Evolutionary conservation across 2,888 invertebrate species (phyloP).

Genomic region (Melolontha melolontha): DNA sequence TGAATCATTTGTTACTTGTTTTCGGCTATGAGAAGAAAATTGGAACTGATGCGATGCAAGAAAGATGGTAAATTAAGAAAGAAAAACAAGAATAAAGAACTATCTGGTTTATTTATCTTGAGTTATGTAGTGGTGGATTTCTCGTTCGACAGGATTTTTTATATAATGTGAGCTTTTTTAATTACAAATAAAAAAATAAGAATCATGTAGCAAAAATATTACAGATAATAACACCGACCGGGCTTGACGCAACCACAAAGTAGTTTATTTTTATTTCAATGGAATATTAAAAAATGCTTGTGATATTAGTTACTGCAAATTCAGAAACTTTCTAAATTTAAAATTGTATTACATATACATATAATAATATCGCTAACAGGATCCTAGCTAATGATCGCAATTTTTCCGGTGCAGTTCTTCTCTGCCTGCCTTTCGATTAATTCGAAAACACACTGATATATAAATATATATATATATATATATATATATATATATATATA

Average conservation of each 20-base stretch:
- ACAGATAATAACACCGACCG: neutral
- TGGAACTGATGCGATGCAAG: slow-evolving; percentile 13
- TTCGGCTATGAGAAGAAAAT: slow-evolving; percentile 17
- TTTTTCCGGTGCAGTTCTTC: too few relatives aligned
- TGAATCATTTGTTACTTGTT: slow-evolving; percentile 41
- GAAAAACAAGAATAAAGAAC: slow-evolving; percentile 12
- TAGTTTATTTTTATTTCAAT: too few relatives aligned
- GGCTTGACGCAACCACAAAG: neutral
- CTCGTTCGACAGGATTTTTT: neutral
- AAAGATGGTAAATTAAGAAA: neutral
- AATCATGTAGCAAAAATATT: neutral
- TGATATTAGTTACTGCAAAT: too few relatives aligned
- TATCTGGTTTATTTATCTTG: slow-evolving; percentile 18
- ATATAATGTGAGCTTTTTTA: slow-evolving; percentile 19
- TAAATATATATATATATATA: too few relatives aligned
- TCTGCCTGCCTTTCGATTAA: too few relatives aligned
- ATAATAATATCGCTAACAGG: too few relatives aligned
- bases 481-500: too few relatives aligned
- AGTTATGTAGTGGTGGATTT: slow-evolving; percentile 11
- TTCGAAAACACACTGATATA: too few relatives aligned
- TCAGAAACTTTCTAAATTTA: too few relatives aligned
- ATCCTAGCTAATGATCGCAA: too few relatives aligned
- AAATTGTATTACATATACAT: too few relatives aligned
- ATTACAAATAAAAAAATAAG: slow-evolving; percentile 3
- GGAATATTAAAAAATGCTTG: too few relatives aligned